Conservation (phyloP, 2,113 vertebrate species). For the Telmatochromis sp. region DNA sequence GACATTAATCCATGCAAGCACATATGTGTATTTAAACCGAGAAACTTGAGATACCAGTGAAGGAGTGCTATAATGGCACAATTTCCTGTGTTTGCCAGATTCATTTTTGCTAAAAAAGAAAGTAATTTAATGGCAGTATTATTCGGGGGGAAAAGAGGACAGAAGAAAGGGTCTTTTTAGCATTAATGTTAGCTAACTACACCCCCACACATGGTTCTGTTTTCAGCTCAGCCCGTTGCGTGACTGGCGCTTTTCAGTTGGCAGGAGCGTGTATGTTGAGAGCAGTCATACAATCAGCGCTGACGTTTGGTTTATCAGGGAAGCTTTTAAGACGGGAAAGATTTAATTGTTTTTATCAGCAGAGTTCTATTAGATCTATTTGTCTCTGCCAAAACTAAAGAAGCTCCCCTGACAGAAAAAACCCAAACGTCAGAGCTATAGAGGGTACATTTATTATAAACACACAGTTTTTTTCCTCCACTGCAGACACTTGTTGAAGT, state of each 20-base stretch:
- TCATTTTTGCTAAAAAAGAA: constrained; percentile 35
- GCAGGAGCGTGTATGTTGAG: constrained; percentile 29
- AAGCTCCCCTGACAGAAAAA: background rate
- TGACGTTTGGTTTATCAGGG: constrained; percentile 56
- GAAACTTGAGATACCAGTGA: constrained; percentile 54
- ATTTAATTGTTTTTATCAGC: constrained; percentile 48
- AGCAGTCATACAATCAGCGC: constrained; percentile 54
- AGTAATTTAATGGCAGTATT: constrained; percentile 50
- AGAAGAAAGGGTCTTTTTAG: constrained; percentile 48
- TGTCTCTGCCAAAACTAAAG: background rate
- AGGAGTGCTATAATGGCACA: constrained; percentile 16
- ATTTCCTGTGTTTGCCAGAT: constrained; percentile 59
- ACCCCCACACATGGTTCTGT: constrained; percentile 67
- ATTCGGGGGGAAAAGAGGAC: constrained; percentile 3
- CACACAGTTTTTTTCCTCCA: background rate
- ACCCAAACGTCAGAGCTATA: background rate
- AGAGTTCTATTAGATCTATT: constrained; percentile 14
- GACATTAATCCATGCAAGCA: background rate
- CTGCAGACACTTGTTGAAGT: background rate
- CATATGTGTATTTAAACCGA: background rate
- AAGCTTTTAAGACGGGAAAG: constrained; percentile 52
- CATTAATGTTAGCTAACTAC: constrained; percentile 59
- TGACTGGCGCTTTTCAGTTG: constrained; percentile 57
- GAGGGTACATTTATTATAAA: background rate
- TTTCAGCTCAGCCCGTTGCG: constrained; percentile 57